Percentiles rank a stretch among this genome's conserved stretches.
Conservation (phyloP, 2,113 vertebrate species). For the Lota lota region DNA sequence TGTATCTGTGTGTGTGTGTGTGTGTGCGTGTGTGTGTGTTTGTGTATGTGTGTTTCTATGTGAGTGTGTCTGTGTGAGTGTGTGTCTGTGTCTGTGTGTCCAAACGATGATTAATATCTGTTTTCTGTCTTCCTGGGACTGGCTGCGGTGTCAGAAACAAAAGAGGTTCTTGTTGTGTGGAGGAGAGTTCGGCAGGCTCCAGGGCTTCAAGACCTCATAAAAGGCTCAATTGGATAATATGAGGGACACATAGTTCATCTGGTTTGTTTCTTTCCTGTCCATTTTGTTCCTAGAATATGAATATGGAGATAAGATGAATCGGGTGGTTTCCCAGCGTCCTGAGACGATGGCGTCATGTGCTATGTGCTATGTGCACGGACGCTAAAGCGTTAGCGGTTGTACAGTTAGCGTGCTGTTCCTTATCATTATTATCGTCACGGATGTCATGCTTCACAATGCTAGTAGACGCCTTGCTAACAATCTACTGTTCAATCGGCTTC, state of each 20-base stretch:
- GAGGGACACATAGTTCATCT: slow-evolving; percentile 83
- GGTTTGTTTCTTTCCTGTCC: slow-evolving; percentile 32
- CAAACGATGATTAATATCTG: slow-evolving; percentile 97
- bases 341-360: too few relatives aligned
- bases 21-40: too few relatives aligned
- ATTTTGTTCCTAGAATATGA: slow-evolving; percentile 26
- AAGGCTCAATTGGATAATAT: slow-evolving; percentile 88
- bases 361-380: too few relatives aligned
- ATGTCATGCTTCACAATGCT: too few relatives aligned
- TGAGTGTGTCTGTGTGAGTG: too few relatives aligned
- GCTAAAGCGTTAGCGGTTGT: too few relatives aligned
- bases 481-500: too few relatives aligned
- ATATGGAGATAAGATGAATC: slow-evolving; percentile 40
- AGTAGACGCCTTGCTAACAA: too few relatives aligned
- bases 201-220: slow-evolving; percentile 85
- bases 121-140: slow-evolving; percentile 85
- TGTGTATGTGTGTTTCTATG: too few relatives aligned
- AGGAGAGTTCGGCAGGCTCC: slow-evolving; percentile 74
- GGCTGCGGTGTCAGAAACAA: slow-evolving; percentile 84
- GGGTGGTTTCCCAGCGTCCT: slow-evolving; percentile 10
- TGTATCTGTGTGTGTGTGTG: too few relatives aligned
- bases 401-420: too few relatives aligned
- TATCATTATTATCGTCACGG: too few relatives aligned
- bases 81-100: slow-evolving; percentile 25
- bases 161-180: slow-evolving; percentile 84